phyloP scores from a whole-genome alignment of 2,797 vertebrate species.

The Lepus oiostolus region DNA sequence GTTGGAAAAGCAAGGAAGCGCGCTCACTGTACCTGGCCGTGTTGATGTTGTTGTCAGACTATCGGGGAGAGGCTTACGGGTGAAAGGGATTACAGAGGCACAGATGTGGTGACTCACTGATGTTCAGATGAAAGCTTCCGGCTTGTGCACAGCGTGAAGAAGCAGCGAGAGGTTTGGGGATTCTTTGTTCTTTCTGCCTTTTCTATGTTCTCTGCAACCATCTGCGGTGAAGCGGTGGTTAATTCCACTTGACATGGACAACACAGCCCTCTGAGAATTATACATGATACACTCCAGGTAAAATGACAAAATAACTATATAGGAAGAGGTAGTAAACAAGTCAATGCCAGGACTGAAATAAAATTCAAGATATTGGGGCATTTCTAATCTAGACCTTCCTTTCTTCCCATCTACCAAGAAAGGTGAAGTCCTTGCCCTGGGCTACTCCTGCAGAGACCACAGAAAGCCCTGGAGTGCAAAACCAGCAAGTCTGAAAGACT shows the following conservation, averaged over 20 bases:
- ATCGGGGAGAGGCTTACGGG: not conserved
- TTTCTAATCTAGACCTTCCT: not conserved
- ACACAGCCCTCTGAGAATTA: not conserved
- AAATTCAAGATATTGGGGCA: not conserved
- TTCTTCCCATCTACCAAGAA: not conserved
- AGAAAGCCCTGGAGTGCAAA: not conserved
- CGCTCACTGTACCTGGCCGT: not conserved
- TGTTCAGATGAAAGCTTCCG: slow-evolving; percentile 27
- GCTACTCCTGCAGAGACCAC: not conserved
- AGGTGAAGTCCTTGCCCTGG: not conserved
- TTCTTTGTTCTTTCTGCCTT: not conserved
- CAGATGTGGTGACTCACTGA: not conserved
- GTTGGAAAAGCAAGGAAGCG: not conserved
- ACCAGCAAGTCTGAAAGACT: not conserved
- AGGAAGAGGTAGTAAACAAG: slow-evolving; percentile 4
- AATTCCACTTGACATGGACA: slow-evolving; percentile 7
- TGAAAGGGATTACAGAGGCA: not conserved
- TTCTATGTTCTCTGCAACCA: slow-evolving; percentile 57
- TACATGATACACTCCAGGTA: not conserved
- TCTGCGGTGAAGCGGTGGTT: slow-evolving; percentile 38
- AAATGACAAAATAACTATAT: not conserved
- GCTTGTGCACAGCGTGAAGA: slow-evolving; percentile 14
- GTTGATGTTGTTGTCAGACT: not conserved
- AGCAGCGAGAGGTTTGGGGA: not conserved
- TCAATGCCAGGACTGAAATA: not conserved